Evolutionary conservation across 2,113 vertebrate species (phyloP).

Genomic region (Pangasianodon gigas): DNA sequence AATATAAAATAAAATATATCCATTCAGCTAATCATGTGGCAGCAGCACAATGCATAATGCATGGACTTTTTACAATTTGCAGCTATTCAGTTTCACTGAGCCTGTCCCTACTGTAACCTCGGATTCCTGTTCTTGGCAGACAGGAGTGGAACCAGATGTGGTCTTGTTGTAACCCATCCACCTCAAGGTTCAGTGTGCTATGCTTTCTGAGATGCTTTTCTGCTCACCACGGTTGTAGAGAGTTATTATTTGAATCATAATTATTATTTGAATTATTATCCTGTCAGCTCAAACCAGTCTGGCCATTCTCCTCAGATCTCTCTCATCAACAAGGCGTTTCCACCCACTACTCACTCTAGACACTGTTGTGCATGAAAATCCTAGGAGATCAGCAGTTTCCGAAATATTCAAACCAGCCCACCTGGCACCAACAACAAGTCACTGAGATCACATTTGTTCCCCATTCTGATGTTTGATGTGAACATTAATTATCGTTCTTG

Average conservation of each 20-base stretch:
- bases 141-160: not conserved
- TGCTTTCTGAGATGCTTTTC: not conserved
- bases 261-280: not conserved
- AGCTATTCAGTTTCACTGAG: not conserved
- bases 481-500: not conserved
- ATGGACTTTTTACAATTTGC: not conserved
- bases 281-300: not conserved
- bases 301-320: not conserved
- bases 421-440: not conserved
- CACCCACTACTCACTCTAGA: not conserved
- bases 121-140: not conserved
- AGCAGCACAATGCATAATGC: not conserved
- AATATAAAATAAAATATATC: no score
- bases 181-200: not conserved
- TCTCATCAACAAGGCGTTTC: not conserved
- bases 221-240: not conserved
- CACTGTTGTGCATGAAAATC: not conserved
- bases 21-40: not conserved
- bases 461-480: not conserved
- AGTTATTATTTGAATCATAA: not conserved
- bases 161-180: not conserved
- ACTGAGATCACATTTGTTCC: not conserved
- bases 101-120: not conserved
- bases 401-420: not conserved
- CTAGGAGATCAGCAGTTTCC: not conserved